phyloP scores from a whole-genome alignment of 2,888 invertebrate species.

The Gryllus longicercus region DNA sequence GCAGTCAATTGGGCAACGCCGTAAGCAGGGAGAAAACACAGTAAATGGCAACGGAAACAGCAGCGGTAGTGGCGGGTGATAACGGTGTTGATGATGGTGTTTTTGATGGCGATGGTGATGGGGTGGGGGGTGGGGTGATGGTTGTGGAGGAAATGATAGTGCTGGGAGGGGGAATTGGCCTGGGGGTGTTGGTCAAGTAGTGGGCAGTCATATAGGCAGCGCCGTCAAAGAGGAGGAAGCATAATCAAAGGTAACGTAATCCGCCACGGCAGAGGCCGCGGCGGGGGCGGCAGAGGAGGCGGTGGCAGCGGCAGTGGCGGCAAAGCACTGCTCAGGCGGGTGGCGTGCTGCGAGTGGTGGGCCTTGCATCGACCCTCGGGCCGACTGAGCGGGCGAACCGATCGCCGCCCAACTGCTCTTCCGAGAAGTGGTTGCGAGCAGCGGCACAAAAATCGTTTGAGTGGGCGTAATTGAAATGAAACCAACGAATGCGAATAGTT shows the following conservation, averaged over 20 bases:
- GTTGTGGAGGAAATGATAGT: slow-evolving; percentile 36
- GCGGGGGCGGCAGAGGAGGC: slow-evolving; percentile 40
- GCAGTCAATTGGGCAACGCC: slow-evolving; percentile 31
- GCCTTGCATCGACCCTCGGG: slow-evolving; percentile 39
- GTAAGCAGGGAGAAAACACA: slow-evolving; percentile 28
- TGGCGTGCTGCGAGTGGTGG: slow-evolving; percentile 42
- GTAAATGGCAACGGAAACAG: slow-evolving; percentile 33
- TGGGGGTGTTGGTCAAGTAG: slow-evolving; percentile 65
- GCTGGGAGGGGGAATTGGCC: slow-evolving; percentile 48
- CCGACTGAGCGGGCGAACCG: slow-evolving; percentile 42
- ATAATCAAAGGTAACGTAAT: slow-evolving; percentile 48
- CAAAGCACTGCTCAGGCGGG: slow-evolving; percentile 42
- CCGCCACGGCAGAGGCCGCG: slow-evolving; percentile 38
- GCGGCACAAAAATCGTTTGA: too few relatives aligned
- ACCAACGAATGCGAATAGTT: too few relatives aligned
- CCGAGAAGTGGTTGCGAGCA: too few relatives aligned
- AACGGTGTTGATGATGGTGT: slow-evolving; percentile 30
- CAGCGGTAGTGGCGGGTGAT: slow-evolving; percentile 24
- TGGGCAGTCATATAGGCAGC: slow-evolving; percentile 76
- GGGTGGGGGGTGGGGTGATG: slow-evolving; percentile 24
- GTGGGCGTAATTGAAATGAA: too few relatives aligned
- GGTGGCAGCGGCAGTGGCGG: too few relatives aligned
- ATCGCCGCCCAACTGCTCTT: too few relatives aligned
- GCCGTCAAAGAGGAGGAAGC: slow-evolving; percentile 51
- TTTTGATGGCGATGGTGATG: slow-evolving; percentile 27